phyloP scores from a whole-genome alignment of 2,797 vertebrate species.

The Pantherophis vulpinus region DNA sequence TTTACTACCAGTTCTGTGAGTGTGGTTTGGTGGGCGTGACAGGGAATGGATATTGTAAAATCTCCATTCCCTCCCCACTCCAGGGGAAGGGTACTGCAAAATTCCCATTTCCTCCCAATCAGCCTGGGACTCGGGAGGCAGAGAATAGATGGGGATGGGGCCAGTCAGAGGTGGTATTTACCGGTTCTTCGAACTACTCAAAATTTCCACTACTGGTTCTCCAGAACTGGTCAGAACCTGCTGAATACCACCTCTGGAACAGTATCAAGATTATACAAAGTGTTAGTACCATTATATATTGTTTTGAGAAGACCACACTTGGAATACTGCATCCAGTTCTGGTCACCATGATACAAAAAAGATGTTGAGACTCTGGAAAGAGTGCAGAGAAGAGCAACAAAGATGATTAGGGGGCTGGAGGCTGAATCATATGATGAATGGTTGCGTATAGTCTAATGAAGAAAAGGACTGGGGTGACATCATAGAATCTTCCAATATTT shows the following conservation, averaged over 20 bases:
- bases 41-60: too few relatives aligned
- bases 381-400: background rate
- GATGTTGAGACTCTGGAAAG: background rate
- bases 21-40: too few relatives aligned
- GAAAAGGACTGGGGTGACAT: background rate
- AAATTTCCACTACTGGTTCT: too few relatives aligned
- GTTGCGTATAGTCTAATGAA: background rate
- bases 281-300: background rate
- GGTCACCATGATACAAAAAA: background rate
- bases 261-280: background rate
- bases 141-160: too few relatives aligned
- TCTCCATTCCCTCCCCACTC: too few relatives aligned
- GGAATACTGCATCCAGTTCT: background rate
- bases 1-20: too few relatives aligned
- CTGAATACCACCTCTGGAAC: background rate
- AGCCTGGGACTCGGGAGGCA: too few relatives aligned
- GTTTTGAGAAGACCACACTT: background rate
- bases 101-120: too few relatives aligned
- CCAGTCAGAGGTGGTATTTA: too few relatives aligned
- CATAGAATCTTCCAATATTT: background rate
- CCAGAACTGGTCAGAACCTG: too few relatives aligned
- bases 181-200: too few relatives aligned
- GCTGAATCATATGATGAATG: background rate
- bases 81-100: too few relatives aligned
- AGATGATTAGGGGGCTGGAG: background rate